These are phyloP conservation scores for Orius laevigatus DNA, from an alignment of 1,140 invertebrate species.

Conservation along the genomic window DNA sequence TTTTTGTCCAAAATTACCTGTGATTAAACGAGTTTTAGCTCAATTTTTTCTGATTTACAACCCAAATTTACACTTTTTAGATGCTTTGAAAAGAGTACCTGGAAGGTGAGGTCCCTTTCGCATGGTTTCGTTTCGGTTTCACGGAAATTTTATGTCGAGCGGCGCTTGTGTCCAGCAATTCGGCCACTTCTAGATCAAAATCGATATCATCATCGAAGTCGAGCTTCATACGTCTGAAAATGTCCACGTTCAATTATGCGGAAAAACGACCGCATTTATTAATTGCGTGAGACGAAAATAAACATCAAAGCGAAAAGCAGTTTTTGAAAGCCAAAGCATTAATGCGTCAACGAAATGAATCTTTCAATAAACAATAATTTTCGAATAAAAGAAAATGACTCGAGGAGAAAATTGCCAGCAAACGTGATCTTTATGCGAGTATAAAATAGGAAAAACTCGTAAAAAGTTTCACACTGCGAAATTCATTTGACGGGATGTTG, in stretches of 20 bases:
- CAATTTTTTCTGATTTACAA: too few relatives aligned
- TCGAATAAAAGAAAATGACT: too few relatives aligned
- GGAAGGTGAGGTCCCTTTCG: conserved; percentile 6
- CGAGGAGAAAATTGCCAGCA: too few relatives aligned
- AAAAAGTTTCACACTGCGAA: background rate
- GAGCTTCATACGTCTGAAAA: conserved; percentile 12
- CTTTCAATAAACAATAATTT: too few relatives aligned
- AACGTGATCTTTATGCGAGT: too few relatives aligned
- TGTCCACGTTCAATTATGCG: conserved; percentile 36
- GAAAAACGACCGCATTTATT: conserved; percentile 21
- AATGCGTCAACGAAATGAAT: too few relatives aligned
- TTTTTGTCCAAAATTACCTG: too few relatives aligned
- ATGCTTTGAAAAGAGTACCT: too few relatives aligned
- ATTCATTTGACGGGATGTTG: background rate
- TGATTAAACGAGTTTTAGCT: too few relatives aligned
- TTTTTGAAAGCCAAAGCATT: too few relatives aligned
- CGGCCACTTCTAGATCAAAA: conserved; percentile 31
- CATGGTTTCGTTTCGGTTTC: conserved; percentile 31
- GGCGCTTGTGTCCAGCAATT: conserved; percentile 51
- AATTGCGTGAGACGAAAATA: background rate
- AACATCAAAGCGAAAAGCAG: too few relatives aligned
- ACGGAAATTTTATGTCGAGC: conserved; percentile 58
- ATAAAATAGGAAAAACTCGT: background rate
- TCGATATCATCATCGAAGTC: conserved; percentile 40
- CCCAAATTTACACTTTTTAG: too few relatives aligned